Conservation (phyloP, 2,797 vertebrate species). For the Antrozous pallidus region DNA sequence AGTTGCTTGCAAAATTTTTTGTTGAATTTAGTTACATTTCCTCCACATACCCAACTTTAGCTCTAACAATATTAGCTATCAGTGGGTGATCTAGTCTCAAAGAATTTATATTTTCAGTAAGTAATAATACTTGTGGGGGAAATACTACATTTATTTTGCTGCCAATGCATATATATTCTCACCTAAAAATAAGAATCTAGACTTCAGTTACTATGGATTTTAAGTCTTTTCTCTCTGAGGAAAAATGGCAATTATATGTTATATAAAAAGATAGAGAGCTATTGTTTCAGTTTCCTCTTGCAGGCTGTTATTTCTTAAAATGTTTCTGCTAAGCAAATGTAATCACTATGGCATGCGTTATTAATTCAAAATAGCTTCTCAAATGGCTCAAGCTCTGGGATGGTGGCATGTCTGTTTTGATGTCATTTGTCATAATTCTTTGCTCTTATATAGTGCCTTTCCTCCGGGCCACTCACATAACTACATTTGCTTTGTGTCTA, state of each 20-base stretch:
- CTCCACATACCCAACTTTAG: not conserved
- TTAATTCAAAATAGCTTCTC: slow-evolving; percentile 85
- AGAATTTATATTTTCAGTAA: slow-evolving; percentile 13
- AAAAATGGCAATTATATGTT: slow-evolving; percentile 55
- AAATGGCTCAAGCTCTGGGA: slow-evolving; percentile 79
- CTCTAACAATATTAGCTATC: not conserved
- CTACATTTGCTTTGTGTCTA: slow-evolving; percentile 72
- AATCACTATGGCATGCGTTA: slow-evolving; percentile 82
- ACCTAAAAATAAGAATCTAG: slow-evolving; percentile 52
- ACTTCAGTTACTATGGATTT: slow-evolving; percentile 40
- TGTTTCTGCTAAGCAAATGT: slow-evolving; percentile 82
- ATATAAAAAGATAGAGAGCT: slow-evolving; percentile 59
- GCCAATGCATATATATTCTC: not conserved
- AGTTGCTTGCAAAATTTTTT: not conserved
- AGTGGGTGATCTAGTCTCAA: slow-evolving; percentile 20
- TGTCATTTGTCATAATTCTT: slow-evolving; percentile 80
- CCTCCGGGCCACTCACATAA: slow-evolving; percentile 63
- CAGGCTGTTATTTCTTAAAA: slow-evolving; percentile 57
- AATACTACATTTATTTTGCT: slow-evolving; percentile 51
- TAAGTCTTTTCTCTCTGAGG: slow-evolving; percentile 56
- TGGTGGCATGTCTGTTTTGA: slow-evolving; percentile 73
- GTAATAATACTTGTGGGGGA: not conserved
- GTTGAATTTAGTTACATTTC: slow-evolving; percentile 34
- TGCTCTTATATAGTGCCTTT: slow-evolving; percentile 62
- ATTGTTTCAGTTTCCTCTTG: slow-evolving; percentile 69